Percentiles rank a stretch among this genome's conserved stretches.
Conservation (phyloP, 1,140 invertebrate species). For the Trinorchestia longiramus region DNA sequence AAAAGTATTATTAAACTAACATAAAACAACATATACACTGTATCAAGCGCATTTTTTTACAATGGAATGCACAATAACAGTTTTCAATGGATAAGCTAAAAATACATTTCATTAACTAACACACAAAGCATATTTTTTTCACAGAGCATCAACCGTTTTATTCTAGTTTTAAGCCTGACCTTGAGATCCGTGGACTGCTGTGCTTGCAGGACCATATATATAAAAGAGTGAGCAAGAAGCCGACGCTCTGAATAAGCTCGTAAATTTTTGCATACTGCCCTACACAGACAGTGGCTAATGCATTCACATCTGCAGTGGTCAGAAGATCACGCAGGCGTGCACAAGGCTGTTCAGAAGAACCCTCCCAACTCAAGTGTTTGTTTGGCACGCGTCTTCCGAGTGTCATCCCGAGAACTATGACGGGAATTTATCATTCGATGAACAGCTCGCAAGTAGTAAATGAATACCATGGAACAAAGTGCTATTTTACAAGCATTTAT, state of each 20-base stretch:
- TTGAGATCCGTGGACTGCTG: background rate
- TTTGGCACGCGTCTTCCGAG: background rate
- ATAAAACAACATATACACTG: too few species aligned
- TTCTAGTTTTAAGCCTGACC: background rate
- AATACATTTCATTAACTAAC: too few species aligned
- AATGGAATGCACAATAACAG: too few species aligned
- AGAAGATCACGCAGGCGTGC: background rate
- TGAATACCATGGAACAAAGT: too few species aligned
- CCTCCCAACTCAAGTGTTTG: background rate
- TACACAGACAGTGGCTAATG: background rate
- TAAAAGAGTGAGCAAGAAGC: background rate
- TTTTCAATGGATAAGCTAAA: too few species aligned
- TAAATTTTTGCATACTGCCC: background rate
- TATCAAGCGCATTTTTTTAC: too few species aligned
- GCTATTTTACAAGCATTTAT: too few species aligned
- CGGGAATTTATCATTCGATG: background rate
- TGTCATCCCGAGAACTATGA: background rate
- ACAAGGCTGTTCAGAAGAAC: background rate
- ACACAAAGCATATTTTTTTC: too few species aligned
- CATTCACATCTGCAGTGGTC: background rate
- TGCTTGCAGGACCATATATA: background rate
- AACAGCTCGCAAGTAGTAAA: background rate
- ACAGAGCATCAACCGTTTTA: background rate
- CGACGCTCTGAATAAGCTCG: background rate
- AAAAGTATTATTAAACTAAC: too few species aligned